These are phyloP conservation scores for Eleutherodactylus coqui DNA, from an alignment of 2,797 vertebrate genomes.

Conservation along the genomic window DNA sequence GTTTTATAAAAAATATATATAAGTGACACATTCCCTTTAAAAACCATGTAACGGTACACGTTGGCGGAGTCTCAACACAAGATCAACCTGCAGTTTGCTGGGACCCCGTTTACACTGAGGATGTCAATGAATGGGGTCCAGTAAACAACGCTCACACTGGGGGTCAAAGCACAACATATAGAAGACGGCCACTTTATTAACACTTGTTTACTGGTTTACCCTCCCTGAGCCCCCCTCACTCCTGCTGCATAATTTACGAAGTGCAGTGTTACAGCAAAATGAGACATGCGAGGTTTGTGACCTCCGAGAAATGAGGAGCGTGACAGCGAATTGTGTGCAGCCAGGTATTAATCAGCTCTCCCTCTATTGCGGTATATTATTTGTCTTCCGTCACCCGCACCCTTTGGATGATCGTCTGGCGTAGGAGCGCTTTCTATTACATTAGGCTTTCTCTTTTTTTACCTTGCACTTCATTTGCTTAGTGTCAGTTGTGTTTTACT, in stretches of 20 bases:
- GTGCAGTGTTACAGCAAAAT: constrained; percentile 48
- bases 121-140: not conserved
- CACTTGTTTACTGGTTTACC: constrained; percentile 23
- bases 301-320: constrained; percentile 19
- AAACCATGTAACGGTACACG: not conserved
- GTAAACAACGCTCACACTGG: not conserved
- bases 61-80: not conserved
- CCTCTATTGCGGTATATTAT: not conserved
- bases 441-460: not conserved
- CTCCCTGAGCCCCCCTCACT: constrained; percentile 14
- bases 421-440: not conserved
- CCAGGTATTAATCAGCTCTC: constrained; percentile 9
- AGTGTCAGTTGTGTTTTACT: not conserved
- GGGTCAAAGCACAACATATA: constrained; percentile 29
- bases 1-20: no score
- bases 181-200: constrained; percentile 42
- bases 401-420: not conserved
- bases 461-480: not conserved
- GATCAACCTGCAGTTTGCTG: not conserved
- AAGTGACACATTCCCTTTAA: no score
- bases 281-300: constrained; percentile 44
- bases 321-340: not conserved
- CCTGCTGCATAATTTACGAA: constrained; percentile 54
- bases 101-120: not conserved
- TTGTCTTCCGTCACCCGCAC: constrained; percentile 8